phyloP scores from a whole-genome alignment of 2,113 vertebrate species.

The Amblyornis subalaris region DNA sequence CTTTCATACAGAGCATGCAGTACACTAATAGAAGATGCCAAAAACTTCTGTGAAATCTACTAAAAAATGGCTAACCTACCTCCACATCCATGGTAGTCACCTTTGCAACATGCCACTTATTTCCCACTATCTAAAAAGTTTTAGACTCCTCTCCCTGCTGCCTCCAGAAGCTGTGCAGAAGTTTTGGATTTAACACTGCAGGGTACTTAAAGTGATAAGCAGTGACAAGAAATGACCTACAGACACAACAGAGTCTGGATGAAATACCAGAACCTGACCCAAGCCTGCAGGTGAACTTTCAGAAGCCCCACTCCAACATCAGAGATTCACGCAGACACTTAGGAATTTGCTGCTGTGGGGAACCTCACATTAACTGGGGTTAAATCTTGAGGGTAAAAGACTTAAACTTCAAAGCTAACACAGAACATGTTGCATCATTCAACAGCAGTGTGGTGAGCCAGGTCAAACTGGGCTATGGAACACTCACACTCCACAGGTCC shows the following conservation, averaged over 20 bases:
- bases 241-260: background rate
- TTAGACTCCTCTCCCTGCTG: background rate
- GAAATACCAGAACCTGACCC: background rate
- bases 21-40: accelerated
- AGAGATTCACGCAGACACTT: background rate
- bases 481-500: background rate
- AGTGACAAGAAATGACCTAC: background rate
- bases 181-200: background rate
- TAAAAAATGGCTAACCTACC: background rate
- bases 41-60: background rate
- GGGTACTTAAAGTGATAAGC: background rate
- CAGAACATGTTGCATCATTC: background rate
- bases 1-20: background rate
- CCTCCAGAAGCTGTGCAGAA: background rate
- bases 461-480: background rate
- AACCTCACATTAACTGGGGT: background rate
- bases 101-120: background rate
- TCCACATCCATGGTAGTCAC: background rate
- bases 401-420: background rate
- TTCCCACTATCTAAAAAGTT: background rate
- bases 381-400: background rate
- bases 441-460: background rate
- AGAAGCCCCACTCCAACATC: background rate
- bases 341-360: background rate
- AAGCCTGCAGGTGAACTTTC: background rate